These are phyloP conservation scores for Drosophila limbata DNA, from an alignment of 2,888 invertebrate genomes.

Conservation along the genomic window DNA sequence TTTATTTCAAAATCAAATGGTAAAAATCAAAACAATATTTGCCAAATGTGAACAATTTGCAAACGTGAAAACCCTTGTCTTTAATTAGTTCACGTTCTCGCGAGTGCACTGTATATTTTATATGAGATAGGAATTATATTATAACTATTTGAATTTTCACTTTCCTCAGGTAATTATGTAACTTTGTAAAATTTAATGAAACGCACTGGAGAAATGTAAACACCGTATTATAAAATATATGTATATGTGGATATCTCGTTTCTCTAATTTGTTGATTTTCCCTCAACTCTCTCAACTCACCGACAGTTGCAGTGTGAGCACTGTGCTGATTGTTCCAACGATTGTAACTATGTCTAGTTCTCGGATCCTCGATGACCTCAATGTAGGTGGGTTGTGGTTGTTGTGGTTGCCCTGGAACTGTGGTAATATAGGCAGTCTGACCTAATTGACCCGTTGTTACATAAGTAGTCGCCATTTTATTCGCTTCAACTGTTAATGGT, in stretches of 20 bases:
- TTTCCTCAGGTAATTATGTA: background rate
- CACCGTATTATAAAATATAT: background rate
- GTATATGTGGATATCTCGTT: background rate
- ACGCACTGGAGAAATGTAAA: too few species aligned
- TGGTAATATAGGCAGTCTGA: conserved; percentile 41
- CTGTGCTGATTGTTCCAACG: conserved; percentile 43
- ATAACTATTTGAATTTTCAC: background rate
- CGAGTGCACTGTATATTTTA: too few species aligned
- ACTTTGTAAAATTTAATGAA: background rate
- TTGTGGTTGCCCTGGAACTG: conserved; percentile 11
- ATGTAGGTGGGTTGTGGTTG: conserved; percentile 27
- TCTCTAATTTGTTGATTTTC: background rate
- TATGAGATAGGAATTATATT: too few species aligned
- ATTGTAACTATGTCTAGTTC: conserved; percentile 19
- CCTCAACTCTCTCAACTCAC: conserved; percentile 23
- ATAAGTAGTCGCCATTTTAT: conserved; percentile 46
- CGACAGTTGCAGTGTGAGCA: conserved; percentile 49
- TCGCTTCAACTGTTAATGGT: conserved; percentile 5
- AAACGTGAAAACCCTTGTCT: too few species aligned
- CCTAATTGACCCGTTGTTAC: conserved; percentile 30
- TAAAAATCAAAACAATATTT: too few species aligned
- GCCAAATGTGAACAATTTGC: too few species aligned
- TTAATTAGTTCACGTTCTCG: too few species aligned
- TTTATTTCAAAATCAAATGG: too few species aligned
- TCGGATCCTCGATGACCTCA: conserved; percentile 42